These are phyloP conservation scores for Psephotus haematonotus DNA, from an alignment of 2,113 vertebrate genomes.

Conservation along the genomic window DNA sequence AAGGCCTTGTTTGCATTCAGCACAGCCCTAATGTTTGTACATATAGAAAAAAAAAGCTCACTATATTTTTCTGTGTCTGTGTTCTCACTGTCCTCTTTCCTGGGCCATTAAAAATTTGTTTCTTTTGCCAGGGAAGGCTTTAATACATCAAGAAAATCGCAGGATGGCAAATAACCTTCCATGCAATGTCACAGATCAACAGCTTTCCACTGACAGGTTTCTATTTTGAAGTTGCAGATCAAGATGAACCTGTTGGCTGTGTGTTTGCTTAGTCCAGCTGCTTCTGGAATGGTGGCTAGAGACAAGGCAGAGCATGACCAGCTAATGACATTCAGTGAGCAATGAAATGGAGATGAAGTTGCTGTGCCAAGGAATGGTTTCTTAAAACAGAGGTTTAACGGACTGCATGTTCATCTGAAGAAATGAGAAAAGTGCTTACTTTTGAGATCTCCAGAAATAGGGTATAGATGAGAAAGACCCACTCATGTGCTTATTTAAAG, in stretches of 20 bases:
- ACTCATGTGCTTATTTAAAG: not conserved
- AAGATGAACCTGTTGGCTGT: not conserved
- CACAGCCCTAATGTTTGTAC: not conserved
- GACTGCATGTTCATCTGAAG: not conserved
- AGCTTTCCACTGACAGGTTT: not conserved
- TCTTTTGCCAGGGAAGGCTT: not conserved
- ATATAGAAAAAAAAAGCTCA: not conserved
- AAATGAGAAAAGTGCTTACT: not conserved
- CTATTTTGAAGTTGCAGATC: not conserved
- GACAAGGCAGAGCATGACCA: not conserved
- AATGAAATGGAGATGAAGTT: not conserved
- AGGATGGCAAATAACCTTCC: not conserved
- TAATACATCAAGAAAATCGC: not conserved
- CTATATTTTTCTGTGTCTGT: not conserved
- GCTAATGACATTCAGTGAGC: not conserved
- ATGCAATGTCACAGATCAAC: not conserved
- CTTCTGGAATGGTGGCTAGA: not conserved
- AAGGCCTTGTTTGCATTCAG: not conserved
- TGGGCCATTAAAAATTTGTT: not conserved
- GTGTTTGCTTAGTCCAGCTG: not conserved
- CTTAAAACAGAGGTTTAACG: not conserved
- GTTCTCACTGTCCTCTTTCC: not conserved
- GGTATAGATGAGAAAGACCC: not conserved
- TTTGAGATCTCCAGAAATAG: not conserved
- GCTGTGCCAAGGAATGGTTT: not conserved